Evolutionary conservation across 2,797 vertebrate species (phyloP).

Genomic region (Hippoglossus hippoglossus): DNA sequence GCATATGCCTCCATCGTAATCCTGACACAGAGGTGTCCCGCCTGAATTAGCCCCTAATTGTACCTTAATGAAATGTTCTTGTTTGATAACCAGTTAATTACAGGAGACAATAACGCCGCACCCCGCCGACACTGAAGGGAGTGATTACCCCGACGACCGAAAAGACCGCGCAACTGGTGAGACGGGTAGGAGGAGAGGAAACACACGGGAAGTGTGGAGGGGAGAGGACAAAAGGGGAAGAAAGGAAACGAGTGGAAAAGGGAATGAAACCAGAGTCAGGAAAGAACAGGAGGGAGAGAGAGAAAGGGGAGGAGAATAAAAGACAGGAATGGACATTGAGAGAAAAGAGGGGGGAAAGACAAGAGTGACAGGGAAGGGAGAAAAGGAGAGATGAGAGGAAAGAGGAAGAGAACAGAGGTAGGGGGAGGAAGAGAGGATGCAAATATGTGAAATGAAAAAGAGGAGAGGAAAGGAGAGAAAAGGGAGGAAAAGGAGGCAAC

Average conservation of each 20-base stretch:
- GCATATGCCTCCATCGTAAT: conserved; percentile 87
- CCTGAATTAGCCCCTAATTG: conserved; percentile 92
- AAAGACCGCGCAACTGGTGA: conserved; percentile 40
- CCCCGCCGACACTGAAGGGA: conserved; percentile 84
- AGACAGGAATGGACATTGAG: too few species aligned
- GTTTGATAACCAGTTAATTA: conserved; percentile 97
- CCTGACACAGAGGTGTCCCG: conserved; percentile 87
- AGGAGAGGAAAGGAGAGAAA: too few species aligned
- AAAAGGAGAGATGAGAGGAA: too few species aligned
- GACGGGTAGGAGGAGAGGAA: conserved; percentile 12
- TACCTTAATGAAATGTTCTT: conserved; percentile 93
- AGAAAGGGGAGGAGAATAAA: too few species aligned
- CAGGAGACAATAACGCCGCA: conserved; percentile 89
- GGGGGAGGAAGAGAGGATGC: too few species aligned
- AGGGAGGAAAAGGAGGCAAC: background rate
- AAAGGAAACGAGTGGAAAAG: too few species aligned
- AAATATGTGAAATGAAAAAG: too few species aligned
- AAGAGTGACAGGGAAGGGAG: too few species aligned
- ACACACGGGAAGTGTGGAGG: background rate
- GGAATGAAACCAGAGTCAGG: too few species aligned
- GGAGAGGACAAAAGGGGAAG: background rate
- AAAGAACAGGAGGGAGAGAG: too few species aligned
- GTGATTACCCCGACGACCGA: conserved; percentile 74
- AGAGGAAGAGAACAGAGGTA: too few species aligned
- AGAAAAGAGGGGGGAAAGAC: too few species aligned